These are phyloP conservation scores for Zenarchopterus dispar DNA, from an alignment of 2,797 vertebrate genomes.

Conservation along the genomic window DNA sequence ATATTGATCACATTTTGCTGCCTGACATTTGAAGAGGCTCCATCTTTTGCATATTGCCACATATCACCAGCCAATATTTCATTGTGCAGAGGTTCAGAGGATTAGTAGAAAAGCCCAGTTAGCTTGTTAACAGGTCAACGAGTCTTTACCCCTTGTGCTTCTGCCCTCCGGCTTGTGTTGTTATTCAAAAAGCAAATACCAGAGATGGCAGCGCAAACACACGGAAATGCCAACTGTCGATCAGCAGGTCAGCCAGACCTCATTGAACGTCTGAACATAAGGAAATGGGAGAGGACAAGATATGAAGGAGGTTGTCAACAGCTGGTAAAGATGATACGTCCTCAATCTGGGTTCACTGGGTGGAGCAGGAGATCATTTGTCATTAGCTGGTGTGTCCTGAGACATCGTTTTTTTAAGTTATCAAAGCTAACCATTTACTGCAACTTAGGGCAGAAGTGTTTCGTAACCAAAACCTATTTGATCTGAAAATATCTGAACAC, in stretches of 20 bases:
- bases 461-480: not conserved
- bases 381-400: constrained; percentile 19
- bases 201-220: constrained; percentile 58
- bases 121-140: constrained; percentile 42
- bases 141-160: constrained; percentile 30
- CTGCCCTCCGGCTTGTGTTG: constrained; percentile 65
- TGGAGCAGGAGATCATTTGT: constrained; percentile 26
- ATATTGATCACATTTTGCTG: constrained; percentile 32
- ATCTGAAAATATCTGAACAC: too few relatives aligned
- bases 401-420: constrained; percentile 6
- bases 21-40: not conserved
- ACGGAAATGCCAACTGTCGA: constrained; percentile 69
- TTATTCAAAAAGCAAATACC: constrained; percentile 68
- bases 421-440: not conserved
- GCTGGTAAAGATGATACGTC: constrained; percentile 9
- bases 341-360: constrained; percentile 25
- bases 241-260: constrained; percentile 58
- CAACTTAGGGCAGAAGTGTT: not conserved
- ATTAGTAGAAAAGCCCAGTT: constrained; percentile 24
- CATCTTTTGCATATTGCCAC: not conserved
- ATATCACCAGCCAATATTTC: constrained; percentile 1
- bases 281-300: constrained; percentile 38
- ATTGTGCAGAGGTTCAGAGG: not conserved
- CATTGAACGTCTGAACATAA: constrained; percentile 10
- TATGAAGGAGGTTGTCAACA: constrained; percentile 28